Evolutionary conservation across 2,797 vertebrate genomes (phyloP).

Genomic region (Sus cebifrons): DNA sequence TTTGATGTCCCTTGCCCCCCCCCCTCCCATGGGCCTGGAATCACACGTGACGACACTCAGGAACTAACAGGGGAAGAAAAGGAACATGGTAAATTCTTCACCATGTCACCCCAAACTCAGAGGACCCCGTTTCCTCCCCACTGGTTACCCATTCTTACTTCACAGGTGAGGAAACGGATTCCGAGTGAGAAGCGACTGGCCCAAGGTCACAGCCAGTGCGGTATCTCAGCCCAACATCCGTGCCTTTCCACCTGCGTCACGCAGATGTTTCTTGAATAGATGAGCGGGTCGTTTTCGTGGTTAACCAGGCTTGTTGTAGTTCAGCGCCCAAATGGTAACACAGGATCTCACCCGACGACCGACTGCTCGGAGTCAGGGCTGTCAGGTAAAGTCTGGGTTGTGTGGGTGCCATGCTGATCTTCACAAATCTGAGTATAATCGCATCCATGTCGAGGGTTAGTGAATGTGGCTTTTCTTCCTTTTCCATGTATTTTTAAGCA

Average conservation of each 20-base stretch:
- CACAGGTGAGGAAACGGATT: neutral
- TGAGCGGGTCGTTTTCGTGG: neutral
- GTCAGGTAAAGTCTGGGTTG: rapidly evolving
- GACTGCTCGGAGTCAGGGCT: neutral
- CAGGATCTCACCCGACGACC: no score
- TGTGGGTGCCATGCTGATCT: neutral
- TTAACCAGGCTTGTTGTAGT: neutral
- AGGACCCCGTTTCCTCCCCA: neutral
- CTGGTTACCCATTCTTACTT: neutral
- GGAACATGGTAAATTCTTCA: neutral
- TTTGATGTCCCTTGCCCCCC: neutral
- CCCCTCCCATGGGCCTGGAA: rapidly evolving
- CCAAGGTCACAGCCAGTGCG: neutral
- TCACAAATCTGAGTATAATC: neutral
- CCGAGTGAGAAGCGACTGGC: no score
- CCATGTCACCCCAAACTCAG: neutral
- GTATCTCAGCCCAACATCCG: neutral
- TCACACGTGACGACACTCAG: neutral
- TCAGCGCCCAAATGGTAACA: neutral
- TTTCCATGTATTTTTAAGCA: neutral
- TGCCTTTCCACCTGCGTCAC: neutral
- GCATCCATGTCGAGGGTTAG: neutral
- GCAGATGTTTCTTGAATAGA: neutral
- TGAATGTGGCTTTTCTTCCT: neutral
- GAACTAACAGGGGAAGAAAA: neutral